Evolutionary conservation across 1,140 invertebrate species (phyloP).

Genomic region (Cydia splendana): DNA sequence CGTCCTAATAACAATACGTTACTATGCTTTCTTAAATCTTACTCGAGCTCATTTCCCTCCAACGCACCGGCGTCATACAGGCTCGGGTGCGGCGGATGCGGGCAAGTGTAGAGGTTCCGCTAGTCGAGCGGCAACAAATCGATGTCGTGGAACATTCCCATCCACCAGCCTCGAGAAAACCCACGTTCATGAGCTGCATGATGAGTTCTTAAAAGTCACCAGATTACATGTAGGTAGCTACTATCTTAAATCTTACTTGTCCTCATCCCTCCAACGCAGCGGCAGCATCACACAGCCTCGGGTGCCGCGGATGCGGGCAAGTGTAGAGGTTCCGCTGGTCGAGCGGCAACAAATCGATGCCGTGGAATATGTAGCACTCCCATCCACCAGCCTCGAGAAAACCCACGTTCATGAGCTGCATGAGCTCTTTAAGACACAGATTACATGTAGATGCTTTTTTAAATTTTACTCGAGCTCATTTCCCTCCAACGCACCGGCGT

Average conservation of each 20-base stretch:
- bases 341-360: constrained; percentile 96
- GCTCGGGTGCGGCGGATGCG: constrained; percentile 94
- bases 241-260: too few relatives aligned
- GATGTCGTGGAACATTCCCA: constrained; percentile 98
- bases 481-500: neutral
- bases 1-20: too few relatives aligned
- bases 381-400: constrained; percentile 90
- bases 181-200: too few relatives aligned
- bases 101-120: constrained; percentile 94
- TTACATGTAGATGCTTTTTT: too few relatives aligned
- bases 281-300: constrained; percentile 57
- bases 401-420: constrained; percentile 89
- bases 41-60: neutral
- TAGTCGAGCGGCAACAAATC: constrained; percentile 96
- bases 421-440: too few relatives aligned
- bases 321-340: constrained; percentile 95
- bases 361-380: constrained; percentile 97
- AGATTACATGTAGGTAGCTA: too few relatives aligned
- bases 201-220: too few relatives aligned
- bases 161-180: constrained; percentile 82
- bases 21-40: too few relatives aligned
- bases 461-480: neutral
- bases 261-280: neutral
- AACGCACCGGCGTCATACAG: neutral
- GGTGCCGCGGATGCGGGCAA: constrained; percentile 97